These are phyloP conservation scores for Pogonus chalceus DNA, from an alignment of 1,140 invertebrate species.

Conservation along the genomic window DNA sequence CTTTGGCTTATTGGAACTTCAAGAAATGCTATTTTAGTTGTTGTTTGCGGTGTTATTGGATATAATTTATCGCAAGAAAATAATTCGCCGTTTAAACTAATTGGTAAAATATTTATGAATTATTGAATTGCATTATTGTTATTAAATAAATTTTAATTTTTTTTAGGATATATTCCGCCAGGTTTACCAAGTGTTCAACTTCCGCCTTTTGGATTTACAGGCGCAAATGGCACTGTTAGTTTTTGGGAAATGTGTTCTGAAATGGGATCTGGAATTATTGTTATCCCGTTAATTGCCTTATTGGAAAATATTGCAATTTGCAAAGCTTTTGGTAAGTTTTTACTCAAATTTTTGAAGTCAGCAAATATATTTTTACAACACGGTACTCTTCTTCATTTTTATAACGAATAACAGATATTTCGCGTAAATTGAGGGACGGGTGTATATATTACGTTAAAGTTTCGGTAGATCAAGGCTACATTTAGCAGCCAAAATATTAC, in stretches of 20 bases:
- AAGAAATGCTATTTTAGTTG: constrained; percentile 68
- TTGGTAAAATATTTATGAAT: constrained; percentile 39
- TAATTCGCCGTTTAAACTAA: constrained; percentile 47
- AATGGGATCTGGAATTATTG: constrained; percentile 62
- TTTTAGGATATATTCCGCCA: constrained; percentile 48
- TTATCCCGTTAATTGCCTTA: constrained; percentile 69
- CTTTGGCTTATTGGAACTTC: constrained; percentile 59
- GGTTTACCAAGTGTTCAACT: constrained; percentile 53
- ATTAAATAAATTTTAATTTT: constrained; percentile 13
- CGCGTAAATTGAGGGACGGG: too few species aligned
- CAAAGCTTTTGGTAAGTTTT: constrained; percentile 63
- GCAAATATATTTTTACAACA: too few species aligned
- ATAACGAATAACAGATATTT: too few species aligned
- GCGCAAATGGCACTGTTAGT: constrained; percentile 41
- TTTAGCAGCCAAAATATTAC: too few species aligned
- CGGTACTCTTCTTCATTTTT: too few species aligned
- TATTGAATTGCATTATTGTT: not conserved
- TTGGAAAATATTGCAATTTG: constrained; percentile 78
- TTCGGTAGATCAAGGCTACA: too few species aligned
- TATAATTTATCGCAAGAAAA: constrained; percentile 33
- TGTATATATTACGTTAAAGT: too few species aligned
- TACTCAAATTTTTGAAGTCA: too few species aligned
- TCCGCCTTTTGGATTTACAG: constrained; percentile 52
- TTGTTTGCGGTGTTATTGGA: constrained; percentile 50
- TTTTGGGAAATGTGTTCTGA: constrained; percentile 62